Evolutionary conservation across 2,888 invertebrate genomes (phyloP), one percentile per base, ranked within the genome.

Genomic region (Folsomia manolachei): DNA sequence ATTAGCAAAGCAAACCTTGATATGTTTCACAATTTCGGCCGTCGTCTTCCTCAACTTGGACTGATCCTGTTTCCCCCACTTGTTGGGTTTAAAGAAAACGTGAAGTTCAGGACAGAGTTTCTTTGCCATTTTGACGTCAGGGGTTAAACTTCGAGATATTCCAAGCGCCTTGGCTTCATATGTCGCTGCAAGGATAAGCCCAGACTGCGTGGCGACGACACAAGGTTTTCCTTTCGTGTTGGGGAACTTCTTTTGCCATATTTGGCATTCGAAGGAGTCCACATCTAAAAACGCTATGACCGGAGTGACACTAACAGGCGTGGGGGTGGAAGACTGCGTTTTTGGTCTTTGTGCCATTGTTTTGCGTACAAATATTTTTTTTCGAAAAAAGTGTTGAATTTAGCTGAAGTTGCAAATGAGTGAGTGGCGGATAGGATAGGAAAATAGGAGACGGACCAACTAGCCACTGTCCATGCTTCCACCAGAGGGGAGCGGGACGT

Each of bases 31-130:
- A 25, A 39, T 39, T 53, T 66, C 25, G 11, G 18, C 21, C 14
- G 66, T 52, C 9, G 53, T 52, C 4, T 24, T 2, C 24, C 52
- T 23, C 0, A 25, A 52, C 11, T 23, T 24, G 9, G 11, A 11
- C 1, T 25, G 25, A 53, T 66, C 66, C n/a, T 51, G 66, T 66
- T 66, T 66, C n/a, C 53, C 53, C 14, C 25, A 66, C 0, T n/a
- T 51, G 18, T 52, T 26, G 14, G 66, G 66, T 18, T 66, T 66
- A 2, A n/a, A 19, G n/a, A 66, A 66, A 23, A 66, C 21, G 14
- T 21, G 23, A 1, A 66, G 18, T 9, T 66, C n/a, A 18, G 66
- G 66, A 9, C 53, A 66, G 7, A 23, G 1, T 2, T n/a, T 23
- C 2, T 14, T 1, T 7, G 66, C 66, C 7, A 19, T 23, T 7